Evolutionary conservation across 1,140 invertebrate species (phyloP).

Genomic region (Papilio polytes): DNA sequence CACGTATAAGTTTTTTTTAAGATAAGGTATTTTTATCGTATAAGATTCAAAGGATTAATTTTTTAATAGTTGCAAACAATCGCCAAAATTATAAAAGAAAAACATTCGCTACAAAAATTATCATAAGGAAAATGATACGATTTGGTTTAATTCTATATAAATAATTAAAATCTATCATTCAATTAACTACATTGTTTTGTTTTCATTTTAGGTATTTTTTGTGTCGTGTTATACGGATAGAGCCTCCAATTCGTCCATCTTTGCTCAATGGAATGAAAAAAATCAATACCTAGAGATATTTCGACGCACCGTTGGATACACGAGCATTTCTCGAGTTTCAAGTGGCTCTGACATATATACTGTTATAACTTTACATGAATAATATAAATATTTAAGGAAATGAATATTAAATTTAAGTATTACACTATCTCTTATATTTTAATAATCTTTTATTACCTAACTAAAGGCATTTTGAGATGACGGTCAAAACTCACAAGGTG

Average conservation of each 20-base stretch:
- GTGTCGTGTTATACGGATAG: neutral
- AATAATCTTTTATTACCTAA: too few species aligned
- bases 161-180: neutral
- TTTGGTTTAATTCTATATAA: neutral
- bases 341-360: neutral
- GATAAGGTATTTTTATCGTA: too few species aligned
- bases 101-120: neutral
- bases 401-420: neutral
- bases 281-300: constrained; percentile 14
- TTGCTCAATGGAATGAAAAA: constrained; percentile 18
- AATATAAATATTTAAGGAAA: neutral
- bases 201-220: neutral
- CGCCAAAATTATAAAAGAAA: neutral
- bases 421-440: too few species aligned
- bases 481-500: too few species aligned
- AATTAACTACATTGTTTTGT: neutral
- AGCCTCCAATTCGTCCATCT: neutral
- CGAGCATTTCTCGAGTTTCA: neutral
- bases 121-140: neutral
- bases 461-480: too few species aligned
- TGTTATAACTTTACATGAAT: neutral
- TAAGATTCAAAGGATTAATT: too few species aligned
- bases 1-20: too few species aligned
- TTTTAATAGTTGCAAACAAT: too few species aligned
- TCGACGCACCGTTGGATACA: constrained; percentile 4